Conservation (phyloP, 1,140 invertebrate genomes). For the Anastrepha ludens region DNA sequence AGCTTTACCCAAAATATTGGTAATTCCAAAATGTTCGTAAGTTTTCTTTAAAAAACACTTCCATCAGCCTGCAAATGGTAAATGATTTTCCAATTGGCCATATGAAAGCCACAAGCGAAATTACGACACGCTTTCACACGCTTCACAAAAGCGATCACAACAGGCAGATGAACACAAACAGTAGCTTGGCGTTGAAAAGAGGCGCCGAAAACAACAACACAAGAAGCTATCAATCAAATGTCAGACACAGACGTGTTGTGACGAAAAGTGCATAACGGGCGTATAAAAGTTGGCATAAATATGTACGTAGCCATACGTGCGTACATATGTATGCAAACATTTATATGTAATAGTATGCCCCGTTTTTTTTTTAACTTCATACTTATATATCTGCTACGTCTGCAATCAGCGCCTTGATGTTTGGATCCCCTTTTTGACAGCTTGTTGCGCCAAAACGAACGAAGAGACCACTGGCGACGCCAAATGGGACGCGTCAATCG, state of each 20-base stretch:
- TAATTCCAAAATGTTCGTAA: too few species aligned
- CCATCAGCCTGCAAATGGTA: neutral
- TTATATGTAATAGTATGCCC: neutral
- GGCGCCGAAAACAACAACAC: conserved; percentile 33
- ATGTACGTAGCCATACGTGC: too few species aligned
- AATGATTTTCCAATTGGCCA: conserved; percentile 4
- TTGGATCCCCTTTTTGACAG: conserved; percentile 39
- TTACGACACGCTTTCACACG: conserved; percentile 35
- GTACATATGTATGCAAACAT: neutral
- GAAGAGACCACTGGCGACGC: conserved; percentile 28
- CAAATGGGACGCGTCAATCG: conserved; percentile 51
- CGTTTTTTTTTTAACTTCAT: neutral
- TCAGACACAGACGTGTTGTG: conserved; percentile 19
- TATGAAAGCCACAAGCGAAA: conserved; percentile 9
- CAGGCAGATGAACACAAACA: neutral
- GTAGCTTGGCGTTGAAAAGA: conserved; percentile 5
- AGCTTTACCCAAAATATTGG: too few species aligned
- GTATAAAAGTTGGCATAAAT: neutral
- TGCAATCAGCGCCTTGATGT: neutral
- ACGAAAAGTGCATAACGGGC: conserved; percentile 2
- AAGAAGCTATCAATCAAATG: conserved; percentile 47
- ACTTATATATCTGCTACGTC: neutral
- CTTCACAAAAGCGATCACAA: conserved; percentile 22
- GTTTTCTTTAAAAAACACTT: too few species aligned
- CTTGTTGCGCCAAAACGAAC: conserved; percentile 46